These are phyloP conservation scores for Orthosia gothica DNA, from an alignment of 2,888 invertebrate genomes.

Conservation along the genomic window DNA sequence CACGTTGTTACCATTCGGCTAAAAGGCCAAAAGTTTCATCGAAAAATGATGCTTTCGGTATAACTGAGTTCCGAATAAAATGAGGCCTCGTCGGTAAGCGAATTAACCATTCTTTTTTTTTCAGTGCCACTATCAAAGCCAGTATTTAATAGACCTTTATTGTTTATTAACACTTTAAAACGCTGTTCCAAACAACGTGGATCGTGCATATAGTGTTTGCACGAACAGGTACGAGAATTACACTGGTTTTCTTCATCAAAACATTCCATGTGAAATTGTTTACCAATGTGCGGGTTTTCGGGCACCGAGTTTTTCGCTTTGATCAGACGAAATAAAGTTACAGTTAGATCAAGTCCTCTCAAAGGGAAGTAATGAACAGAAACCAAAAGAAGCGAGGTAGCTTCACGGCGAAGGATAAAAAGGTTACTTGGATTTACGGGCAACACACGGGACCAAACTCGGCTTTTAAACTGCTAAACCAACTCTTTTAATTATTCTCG, in stretches of 20 bases:
- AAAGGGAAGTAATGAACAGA: slow-evolving; percentile 69
- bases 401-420: slow-evolving; percentile 67
- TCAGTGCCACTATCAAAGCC: slow-evolving; percentile 44
- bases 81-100: slow-evolving; percentile 50
- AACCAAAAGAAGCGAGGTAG: slow-evolving; percentile 67
- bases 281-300: slow-evolving; percentile 25
- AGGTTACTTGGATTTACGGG: slow-evolving; percentile 67
- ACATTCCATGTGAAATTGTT: slow-evolving; percentile 44
- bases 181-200: slow-evolving; percentile 2
- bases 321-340: slow-evolving; percentile 67
- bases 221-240: background rate
- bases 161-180: slow-evolving; percentile 50
- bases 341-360: slow-evolving; percentile 67
- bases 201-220: slow-evolving; percentile 22
- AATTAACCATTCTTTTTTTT: slow-evolving; percentile 45
- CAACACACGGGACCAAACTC: slow-evolving; percentile 72
- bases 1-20: slow-evolving; percentile 64
- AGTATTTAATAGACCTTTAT: slow-evolving; percentile 51
- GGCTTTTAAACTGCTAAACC: slow-evolving; percentile 76
- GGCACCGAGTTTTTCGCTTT: slow-evolving; percentile 52
- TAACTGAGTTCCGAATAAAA: slow-evolving; percentile 63
- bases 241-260: slow-evolving; percentile 9
- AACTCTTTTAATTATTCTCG: slow-evolving; percentile 83
- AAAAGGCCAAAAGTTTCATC: slow-evolving; percentile 67
- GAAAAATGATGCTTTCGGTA: slow-evolving; percentile 64